Evolutionary conservation across 2,888 invertebrate species (phyloP), one percentile per base, ranked within the genome.

Genomic region (Pyrochroa serraticornis): DNA sequence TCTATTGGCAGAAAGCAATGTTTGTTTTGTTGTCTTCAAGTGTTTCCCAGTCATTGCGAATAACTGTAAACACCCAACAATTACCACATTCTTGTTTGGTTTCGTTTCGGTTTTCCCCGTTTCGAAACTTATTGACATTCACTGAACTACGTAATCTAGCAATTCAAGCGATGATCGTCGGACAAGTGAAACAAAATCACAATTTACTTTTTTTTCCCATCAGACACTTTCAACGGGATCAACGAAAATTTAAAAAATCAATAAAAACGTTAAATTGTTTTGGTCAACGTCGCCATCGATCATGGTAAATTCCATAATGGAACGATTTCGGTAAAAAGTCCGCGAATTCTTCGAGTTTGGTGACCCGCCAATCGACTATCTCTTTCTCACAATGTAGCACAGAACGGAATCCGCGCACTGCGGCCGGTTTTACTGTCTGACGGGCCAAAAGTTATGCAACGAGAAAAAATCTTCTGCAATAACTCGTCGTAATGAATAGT

Each of bases 1-100:
- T 43, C 43, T 43, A 37, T 43, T 51, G 22, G 3, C 22, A 43
- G 36, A 37, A 47, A 37, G 7, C 30, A 37, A 12, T 14, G 13
- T 39, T 48, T 31, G 43, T 30, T 32, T 46, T 46, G 36, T 37
- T 37, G 37, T n/a, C 12, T 32, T 42, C 31, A 36, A 51, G 43
- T 43, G 43, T 52, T 45, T 38, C 38, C 22, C 22, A 22, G 37
- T 52, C 51, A 50, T 43, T 51, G 51, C 42, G 51, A 31, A n/a
- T 51, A 51, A 51, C 51, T 31, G 51, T 51, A 51, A 6, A 14
- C 33, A 9, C 33, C 33, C 50, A 22, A 51, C 43, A 51, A 51
- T 51, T 51, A 51, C 42, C 51, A 41, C 51, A 51, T 51, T 51
- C 51, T 50, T 50, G 50, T 34, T 34, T 35, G 50, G 22, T 35